Percentiles rank a stretch among this genome's conserved stretches.
phyloP scores from a whole-genome alignment of 2,113 vertebrate species.

The Lycaon pictus region DNA sequence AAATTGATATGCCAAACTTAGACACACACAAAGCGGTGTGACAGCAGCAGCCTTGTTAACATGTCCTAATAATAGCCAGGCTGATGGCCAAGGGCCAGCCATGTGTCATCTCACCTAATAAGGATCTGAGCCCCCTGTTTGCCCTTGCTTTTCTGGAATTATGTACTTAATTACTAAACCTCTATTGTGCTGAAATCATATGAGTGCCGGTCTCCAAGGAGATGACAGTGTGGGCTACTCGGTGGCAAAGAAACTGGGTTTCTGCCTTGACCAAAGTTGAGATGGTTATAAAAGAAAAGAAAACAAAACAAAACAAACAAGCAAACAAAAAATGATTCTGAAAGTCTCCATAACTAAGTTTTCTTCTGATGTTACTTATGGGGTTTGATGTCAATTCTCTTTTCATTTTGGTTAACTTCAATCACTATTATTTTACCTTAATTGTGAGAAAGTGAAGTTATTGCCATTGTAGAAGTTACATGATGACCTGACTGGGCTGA shows the following conservation, averaged over 20 bases:
- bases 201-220: not conserved
- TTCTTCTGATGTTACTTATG: not conserved
- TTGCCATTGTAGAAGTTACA: not conserved
- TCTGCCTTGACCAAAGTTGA: not conserved
- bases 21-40: not conserved
- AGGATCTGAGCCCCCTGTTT: not conserved
- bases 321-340: not conserved
- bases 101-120: slow-evolving; percentile 18
- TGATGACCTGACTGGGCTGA: not conserved
- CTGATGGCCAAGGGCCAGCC: not conserved
- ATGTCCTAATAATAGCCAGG: not conserved
- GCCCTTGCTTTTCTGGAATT: slow-evolving; percentile 45
- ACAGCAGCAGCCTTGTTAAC: not conserved
- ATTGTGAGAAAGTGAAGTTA: not conserved
- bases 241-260: not conserved
- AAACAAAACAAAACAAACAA: too few relatives aligned
- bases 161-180: not conserved
- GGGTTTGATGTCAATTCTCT: not conserved
- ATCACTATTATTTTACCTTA: not conserved
- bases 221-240: not conserved
- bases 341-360: not conserved
- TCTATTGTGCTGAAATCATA: not conserved
- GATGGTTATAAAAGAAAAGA: not conserved
- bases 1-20: not conserved
- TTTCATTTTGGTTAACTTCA: not conserved